A percentile compares a stretch with the other conserved stretches of the same genome.
Evolutionary conservation across 2,797 vertebrate genomes (phyloP).

Genomic region (Microtus agrestis): DNA sequence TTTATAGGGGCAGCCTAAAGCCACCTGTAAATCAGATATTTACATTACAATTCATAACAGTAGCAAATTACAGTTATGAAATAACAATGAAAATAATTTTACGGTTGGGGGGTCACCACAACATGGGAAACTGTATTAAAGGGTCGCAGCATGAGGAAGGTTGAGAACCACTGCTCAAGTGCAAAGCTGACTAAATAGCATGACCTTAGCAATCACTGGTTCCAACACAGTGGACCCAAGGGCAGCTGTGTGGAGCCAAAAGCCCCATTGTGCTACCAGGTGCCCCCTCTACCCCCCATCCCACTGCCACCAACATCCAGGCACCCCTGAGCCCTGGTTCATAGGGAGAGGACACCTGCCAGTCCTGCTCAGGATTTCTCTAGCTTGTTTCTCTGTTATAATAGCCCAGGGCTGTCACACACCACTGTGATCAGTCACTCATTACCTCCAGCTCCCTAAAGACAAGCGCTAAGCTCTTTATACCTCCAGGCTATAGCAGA

Average conservation of each 20-base stretch:
- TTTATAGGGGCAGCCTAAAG: neutral
- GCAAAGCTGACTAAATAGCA: rapidly evolving
- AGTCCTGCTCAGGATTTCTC: neutral
- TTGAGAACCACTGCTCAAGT: neutral
- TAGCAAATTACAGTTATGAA: neutral
- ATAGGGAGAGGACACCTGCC: neutral
- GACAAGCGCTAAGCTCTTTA: neutral
- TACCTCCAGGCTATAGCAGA: neutral
- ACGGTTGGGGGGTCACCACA: neutral
- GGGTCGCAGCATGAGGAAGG: neutral
- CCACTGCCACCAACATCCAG: neutral
- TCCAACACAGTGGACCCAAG: neutral
- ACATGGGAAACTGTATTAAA: neutral
- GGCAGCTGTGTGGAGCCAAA: neutral
- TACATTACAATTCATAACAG: neutral
- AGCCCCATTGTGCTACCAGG: neutral
- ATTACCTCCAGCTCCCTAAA: neutral
- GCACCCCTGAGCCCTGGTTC: neutral
- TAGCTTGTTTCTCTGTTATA: neutral
- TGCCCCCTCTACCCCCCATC: no score
- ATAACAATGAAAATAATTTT: neutral
- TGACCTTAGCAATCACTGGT: neutral
- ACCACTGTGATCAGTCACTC: neutral
- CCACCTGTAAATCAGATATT: neutral
- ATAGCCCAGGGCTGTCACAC: neutral